These are phyloP conservation scores for Rhynchophorus ferrugineus DNA, from an alignment of 1,140 invertebrate genomes.

Conservation along the genomic window DNA sequence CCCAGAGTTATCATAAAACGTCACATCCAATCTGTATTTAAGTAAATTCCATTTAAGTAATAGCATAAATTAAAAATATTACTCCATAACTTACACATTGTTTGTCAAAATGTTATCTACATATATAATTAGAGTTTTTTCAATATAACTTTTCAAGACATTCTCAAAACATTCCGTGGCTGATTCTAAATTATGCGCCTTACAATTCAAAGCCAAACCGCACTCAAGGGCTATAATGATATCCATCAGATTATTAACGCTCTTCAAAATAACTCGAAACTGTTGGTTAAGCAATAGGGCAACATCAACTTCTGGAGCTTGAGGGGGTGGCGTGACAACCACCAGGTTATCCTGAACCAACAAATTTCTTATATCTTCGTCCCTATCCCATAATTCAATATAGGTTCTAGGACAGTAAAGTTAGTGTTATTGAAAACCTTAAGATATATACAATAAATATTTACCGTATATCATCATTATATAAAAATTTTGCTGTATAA, in stretches of 20 bases:
- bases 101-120: constrained; percentile 46
- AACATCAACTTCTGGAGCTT: constrained; percentile 24
- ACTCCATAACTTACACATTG: constrained; percentile 9
- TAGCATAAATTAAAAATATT: constrained; percentile 16
- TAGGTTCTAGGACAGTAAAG: constrained; percentile 40
- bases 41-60: too few relatives aligned
- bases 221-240: constrained; percentile 28
- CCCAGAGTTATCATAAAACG: constrained; percentile 49
- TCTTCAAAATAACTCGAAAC: constrained; percentile 27
- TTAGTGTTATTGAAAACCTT: too few relatives aligned
- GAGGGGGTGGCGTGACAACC: neutral
- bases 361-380: constrained; percentile 37
- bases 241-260: constrained; percentile 29
- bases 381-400: constrained; percentile 47
- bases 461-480: constrained; percentile 27
- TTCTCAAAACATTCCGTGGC: constrained; percentile 29
- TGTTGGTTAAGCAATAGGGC: constrained; percentile 31
- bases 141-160: constrained; percentile 38
- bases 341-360: constrained; percentile 44
- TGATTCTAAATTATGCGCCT: constrained; percentile 29
- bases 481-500: constrained; percentile 40
- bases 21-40: constrained; percentile 51
- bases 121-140: constrained; percentile 44
- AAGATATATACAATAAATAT: too few relatives aligned
- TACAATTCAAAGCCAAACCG: constrained; percentile 26